Conservation (phyloP, 53 echinoderm and acorn worm species). For the Zoroaster sp. region DNA sequence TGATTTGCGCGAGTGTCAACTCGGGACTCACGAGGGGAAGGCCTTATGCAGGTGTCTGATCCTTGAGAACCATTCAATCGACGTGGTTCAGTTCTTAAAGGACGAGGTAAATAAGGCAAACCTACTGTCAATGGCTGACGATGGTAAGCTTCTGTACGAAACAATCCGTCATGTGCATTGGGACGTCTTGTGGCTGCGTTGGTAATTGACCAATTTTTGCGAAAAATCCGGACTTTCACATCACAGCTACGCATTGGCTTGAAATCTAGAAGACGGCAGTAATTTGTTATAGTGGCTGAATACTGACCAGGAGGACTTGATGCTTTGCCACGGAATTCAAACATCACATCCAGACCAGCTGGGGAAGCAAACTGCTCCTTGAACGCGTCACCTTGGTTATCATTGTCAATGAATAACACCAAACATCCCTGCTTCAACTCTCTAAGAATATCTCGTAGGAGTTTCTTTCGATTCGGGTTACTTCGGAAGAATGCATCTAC, state of each 20-base stretch:
- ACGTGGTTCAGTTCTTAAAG: no score
- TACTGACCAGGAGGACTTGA: not conserved
- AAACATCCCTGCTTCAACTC: not conserved
- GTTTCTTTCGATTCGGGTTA: not conserved
- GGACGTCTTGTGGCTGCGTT: not conserved
- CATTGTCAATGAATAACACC: constrained; percentile 15
- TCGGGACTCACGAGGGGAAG: no score
- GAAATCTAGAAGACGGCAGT: not conserved
- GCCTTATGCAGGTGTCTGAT: no score
- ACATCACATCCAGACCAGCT: not conserved
- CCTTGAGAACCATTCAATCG: no score
- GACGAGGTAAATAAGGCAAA: no score
- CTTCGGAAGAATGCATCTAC: not conserved
- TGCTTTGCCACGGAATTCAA: not conserved
- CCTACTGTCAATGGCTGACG: no score
- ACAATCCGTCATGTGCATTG: not conserved
- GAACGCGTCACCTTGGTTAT: not conserved
- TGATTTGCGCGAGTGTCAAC: no score
- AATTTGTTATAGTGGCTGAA: not conserved
- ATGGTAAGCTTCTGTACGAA: not conserved
- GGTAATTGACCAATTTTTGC: not conserved
- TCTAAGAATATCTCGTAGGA: not conserved
- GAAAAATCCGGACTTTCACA: not conserved
- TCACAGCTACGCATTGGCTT: not conserved
- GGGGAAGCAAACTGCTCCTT: not conserved